phyloP scores from a whole-genome alignment of 2,888 invertebrate genomes.

The Helobdella robusta region DNA sequence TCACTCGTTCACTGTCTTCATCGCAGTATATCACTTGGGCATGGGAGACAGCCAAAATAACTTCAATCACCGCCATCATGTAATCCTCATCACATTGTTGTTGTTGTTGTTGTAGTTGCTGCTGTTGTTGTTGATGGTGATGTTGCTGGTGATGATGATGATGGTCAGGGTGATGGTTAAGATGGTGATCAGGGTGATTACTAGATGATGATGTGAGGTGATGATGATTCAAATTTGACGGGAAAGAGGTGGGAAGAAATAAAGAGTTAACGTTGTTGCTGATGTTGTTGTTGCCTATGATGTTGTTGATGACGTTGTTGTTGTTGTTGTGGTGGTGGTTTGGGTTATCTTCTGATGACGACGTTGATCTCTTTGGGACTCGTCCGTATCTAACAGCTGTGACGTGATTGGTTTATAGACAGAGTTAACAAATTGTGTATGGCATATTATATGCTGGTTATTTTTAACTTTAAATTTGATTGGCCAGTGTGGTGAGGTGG shows the following conservation, averaged over 20 bases:
- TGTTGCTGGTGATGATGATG: not conserved
- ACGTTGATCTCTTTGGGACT: slow-evolving; percentile 83
- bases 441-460: too few species aligned
- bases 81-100: slow-evolving; percentile 56
- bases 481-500: too few species aligned
- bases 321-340: not conserved
- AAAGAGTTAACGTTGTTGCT: not conserved
- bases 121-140: not conserved
- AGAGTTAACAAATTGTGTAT: not conserved
- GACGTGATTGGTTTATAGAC: not conserved
- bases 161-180: not conserved
- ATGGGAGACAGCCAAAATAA: slow-evolving; percentile 65
- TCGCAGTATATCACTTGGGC: slow-evolving; percentile 80
- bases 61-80: slow-evolving; percentile 67
- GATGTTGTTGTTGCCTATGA: not conserved
- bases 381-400: slow-evolving; percentile 67
- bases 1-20: slow-evolving; percentile 67
- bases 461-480: too few species aligned
- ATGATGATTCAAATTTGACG: too few species aligned
- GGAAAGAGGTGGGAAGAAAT: not conserved
- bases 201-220: slow-evolving; percentile 32
- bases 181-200: not conserved
- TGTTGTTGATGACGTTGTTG: not conserved
- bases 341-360: slow-evolving; percentile 56
- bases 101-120: not conserved